Conservation (phyloP, 2,888 invertebrate genomes). For the Atethmia centrago region DNA sequence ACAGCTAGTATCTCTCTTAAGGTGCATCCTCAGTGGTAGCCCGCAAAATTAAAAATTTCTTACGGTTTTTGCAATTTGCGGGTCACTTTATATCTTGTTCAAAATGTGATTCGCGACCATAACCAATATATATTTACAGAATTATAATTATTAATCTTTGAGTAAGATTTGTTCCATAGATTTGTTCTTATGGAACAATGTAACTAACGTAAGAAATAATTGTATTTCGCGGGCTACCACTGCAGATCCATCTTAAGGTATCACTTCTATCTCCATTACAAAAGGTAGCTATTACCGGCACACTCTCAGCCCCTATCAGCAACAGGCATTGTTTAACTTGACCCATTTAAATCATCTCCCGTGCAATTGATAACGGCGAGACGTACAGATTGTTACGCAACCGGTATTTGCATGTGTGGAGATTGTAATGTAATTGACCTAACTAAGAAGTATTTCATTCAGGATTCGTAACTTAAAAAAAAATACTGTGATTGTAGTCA, state of each 20-base stretch:
- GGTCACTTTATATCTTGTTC: too few species aligned
- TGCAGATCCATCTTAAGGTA: too few species aligned
- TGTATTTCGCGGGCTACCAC: too few species aligned
- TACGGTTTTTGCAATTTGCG: too few species aligned
- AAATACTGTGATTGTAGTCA: background rate
- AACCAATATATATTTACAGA: too few species aligned
- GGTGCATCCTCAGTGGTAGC: too few species aligned
- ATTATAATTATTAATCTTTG: too few species aligned
- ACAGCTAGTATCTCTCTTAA: background rate
- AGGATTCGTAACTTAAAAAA: background rate
- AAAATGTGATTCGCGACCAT: too few species aligned
- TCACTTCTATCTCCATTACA: background rate
- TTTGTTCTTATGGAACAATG: too few species aligned
- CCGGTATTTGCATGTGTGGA: background rate
- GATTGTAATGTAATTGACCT: background rate
- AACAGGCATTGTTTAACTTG: constrained; percentile 58
- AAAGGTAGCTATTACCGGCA: constrained; percentile 18
- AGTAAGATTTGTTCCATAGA: too few species aligned
- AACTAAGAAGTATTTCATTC: background rate
- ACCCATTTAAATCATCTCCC: constrained; percentile 64
- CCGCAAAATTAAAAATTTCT: too few species aligned
- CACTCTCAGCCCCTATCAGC: constrained; percentile 38
- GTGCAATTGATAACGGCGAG: constrained; percentile 38
- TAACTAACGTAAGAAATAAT: too few species aligned
- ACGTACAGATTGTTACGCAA: constrained; percentile 27